Base-by-base conservation (phyloP, 1,140 invertebrate species). In the Lordiphosa mommai region DNA sequence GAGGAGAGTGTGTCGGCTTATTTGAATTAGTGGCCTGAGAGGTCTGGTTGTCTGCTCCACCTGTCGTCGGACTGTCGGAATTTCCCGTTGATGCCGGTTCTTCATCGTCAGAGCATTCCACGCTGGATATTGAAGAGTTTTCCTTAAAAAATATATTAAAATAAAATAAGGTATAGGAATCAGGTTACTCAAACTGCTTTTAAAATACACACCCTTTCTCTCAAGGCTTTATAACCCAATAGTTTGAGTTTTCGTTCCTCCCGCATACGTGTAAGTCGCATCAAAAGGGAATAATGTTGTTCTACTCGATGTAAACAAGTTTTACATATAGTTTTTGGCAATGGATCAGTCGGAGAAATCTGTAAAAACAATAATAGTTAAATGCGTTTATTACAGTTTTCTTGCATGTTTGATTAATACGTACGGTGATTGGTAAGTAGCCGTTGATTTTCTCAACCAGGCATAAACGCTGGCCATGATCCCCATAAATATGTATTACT, bases 401-500 rank as follows among this genome's bases (percentile, higher is more conserved):
- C n/a, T 1, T 33, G 2, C 4, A 1, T 10, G 32, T 8, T 29
- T 17, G 17, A 2, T 8, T 13, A 30, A 32, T 46, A 90, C 90
- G 91, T 89, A 94, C 94, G 76, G 93, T 93, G 64, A 94, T 94
- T 59, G 93, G 93, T 29, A 94, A 90, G 88, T 94, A 94, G 66
- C 91, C 92, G 88, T 94, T 94, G 58, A 95, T 94, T 91, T 94
- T 94, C 61, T 94, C 92, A 4, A 93, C 93, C 48, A 95, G 91
- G 74, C 92, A 92, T 85, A 94, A 90, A 67, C 92, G 92, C 72
- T 92, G 91, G 34, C 93, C 94, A 90, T 94, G 93, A 80, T 94
- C 93, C 4, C 93, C 93, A 88, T 94, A 94, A 82, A 94, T 94
- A 86, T 94, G 93, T 65, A 94, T 92, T 44, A 95, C 94, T 73